phyloP scores from a whole-genome alignment of 1,140 invertebrate species.

The Philotrypesis tridentata region DNA sequence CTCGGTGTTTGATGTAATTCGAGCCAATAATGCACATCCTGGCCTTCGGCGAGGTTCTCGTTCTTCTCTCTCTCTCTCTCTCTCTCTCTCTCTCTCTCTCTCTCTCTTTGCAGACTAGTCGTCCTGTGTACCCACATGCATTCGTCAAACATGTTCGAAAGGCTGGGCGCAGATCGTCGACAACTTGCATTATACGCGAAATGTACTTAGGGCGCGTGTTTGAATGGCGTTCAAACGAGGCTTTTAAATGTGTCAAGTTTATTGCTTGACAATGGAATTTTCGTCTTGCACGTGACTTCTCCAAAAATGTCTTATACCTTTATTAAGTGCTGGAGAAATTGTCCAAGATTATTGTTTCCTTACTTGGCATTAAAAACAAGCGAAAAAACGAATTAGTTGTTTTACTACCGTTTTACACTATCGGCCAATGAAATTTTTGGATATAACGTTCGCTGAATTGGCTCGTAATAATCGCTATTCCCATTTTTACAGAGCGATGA shows the following conservation, averaged over 20 bases:
- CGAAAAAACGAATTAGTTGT: too few species aligned
- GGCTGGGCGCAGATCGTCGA: constrained; percentile 41
- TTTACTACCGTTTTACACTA: too few species aligned
- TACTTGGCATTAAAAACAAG: too few species aligned
- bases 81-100: not conserved
- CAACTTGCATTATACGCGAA: not conserved
- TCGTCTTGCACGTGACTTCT: not conserved
- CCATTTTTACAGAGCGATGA: too few species aligned
- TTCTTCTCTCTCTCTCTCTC: not conserved
- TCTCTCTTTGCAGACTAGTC: not conserved
- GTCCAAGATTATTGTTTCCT: too few species aligned
- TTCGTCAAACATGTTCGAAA: constrained; percentile 59
- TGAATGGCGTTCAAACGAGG: not conserved
- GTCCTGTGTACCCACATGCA: constrained; percentile 51
- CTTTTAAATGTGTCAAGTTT: constrained; percentile 31
- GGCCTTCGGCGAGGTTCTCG: constrained; percentile 60
- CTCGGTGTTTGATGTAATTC: constrained; percentile 72
- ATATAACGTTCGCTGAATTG: too few species aligned
- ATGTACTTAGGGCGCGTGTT: not conserved
- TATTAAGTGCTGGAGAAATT: too few species aligned
- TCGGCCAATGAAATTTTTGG: too few species aligned
- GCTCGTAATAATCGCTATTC: too few species aligned
- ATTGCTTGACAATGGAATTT: not conserved
- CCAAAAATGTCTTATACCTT: not conserved
- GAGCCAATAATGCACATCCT: constrained; percentile 73